Conservation (phyloP, 2,888 invertebrate genomes). For the Diadegma fenestrale region DNA sequence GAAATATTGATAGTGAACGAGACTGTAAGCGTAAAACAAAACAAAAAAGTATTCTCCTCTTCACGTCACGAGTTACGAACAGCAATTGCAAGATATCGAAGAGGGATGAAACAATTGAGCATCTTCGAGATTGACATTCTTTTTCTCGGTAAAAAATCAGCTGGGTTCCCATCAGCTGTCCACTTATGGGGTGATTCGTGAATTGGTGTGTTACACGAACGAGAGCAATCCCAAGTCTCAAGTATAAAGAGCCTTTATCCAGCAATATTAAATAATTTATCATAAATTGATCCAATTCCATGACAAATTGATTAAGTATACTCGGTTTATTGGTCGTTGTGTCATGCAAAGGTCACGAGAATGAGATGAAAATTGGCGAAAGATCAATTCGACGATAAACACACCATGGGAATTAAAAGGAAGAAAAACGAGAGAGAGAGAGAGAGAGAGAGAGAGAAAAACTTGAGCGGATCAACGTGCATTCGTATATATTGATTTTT, state of each 20-base stretch:
- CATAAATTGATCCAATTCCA: slow-evolving; percentile 45
- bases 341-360: slow-evolving; percentile 26
- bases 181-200: slow-evolving; percentile 8
- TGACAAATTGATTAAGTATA: slow-evolving; percentile 58
- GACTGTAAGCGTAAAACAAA: slow-evolving; percentile 30
- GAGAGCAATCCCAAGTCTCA: background rate
- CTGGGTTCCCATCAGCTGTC: slow-evolving; percentile 48
- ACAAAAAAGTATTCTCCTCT: slow-evolving; percentile 46
- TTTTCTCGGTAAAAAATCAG: slow-evolving; percentile 62
- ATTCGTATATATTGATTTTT: slow-evolving; percentile 55
- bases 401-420: background rate
- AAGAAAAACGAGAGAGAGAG: background rate
- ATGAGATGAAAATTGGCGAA: slow-evolving; percentile 7
- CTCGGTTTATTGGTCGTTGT: slow-evolving; percentile 8
- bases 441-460: background rate
- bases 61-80: slow-evolving; percentile 49
- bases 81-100: slow-evolving; percentile 61
- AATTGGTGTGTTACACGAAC: background rate
- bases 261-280: slow-evolving; percentile 28
- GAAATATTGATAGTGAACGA: slow-evolving; percentile 12
- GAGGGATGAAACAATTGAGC: slow-evolving; percentile 67
- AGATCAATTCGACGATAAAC: slow-evolving; percentile 17
- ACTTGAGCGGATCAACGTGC: slow-evolving; percentile 20
- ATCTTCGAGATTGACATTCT: slow-evolving; percentile 66
- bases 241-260: background rate